Evolutionary conservation across 2,888 invertebrate genomes (phyloP), one percentile per base, ranked within the genome.

Genomic region (Acleris emargana): DNA sequence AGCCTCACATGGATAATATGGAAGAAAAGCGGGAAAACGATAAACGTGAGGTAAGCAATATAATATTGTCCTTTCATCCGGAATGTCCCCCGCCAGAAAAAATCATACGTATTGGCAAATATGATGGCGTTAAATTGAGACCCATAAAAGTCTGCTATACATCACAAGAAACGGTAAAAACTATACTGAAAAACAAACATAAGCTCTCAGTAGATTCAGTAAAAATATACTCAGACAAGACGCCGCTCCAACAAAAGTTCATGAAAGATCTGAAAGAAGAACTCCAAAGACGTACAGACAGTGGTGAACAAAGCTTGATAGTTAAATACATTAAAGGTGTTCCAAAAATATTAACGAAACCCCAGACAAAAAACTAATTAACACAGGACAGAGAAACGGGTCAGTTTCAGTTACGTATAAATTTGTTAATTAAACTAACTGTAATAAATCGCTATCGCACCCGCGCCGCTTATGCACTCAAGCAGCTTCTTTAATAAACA

Each of bases 181-280:
- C 43, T 6, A 55, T 55, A 20, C 55, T 55, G 13, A 42, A 42
- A 16, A 42, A 55, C 2, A 17, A 25, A 20, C 6, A 22, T 49
- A 55, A 55, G 20, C 11, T 55, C 9, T 5, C 17, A 4, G 5
- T 13, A 22, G 9, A 42, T 3, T 5, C 22, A 2, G 17, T 43
- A n/a, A 42, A 55, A 20, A 3, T 55, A 5, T 55, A 43, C 22
- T 55, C 55, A 1, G 55, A 55, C 20, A 42, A 55, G 7, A 55
- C 55, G 13, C 42, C 20, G 16, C 43, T 43, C 13, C 55, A 55
- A n/a, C 55, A 55, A 16, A 42, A 43, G 3, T 25, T 43, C 17
- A 1, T 42, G 43, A 55, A 43, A 0, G n/a, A n/a, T n/a, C n/a
- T n/a, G 1, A 55, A 42, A 43, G 43, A 43, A 20, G 55, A 55